Conservation (phyloP, 2,888 invertebrate genomes). For the Xanthorhoe spadicearia region DNA sequence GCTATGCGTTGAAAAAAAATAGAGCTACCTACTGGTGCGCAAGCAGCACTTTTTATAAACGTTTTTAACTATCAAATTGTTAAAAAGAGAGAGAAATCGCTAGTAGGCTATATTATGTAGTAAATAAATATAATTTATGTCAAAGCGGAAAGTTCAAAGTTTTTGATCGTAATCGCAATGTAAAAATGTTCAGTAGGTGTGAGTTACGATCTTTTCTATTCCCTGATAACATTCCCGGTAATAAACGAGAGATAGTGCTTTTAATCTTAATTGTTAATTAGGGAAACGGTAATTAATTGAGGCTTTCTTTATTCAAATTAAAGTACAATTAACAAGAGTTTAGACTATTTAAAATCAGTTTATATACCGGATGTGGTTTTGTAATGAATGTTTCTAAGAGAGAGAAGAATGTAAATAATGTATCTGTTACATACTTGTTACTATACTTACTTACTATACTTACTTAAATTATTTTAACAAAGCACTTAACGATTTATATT, state of each 20-base stretch:
- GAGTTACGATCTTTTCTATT: conserved; percentile 22
- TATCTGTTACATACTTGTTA: too few relatives aligned
- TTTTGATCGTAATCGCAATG: background rate
- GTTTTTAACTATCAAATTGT: too few relatives aligned
- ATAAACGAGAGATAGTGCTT: conserved; percentile 25
- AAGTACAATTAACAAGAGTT: conserved; percentile 23
- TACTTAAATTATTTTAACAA: too few relatives aligned
- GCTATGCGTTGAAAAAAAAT: too few relatives aligned
- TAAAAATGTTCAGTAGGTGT: conserved; percentile 2
- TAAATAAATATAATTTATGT: background rate
- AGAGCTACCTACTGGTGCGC: too few relatives aligned
- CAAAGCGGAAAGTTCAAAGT: background rate
- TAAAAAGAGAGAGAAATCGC: too few relatives aligned
- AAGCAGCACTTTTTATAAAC: too few relatives aligned
- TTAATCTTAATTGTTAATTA: conserved; percentile 33
- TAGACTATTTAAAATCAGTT: background rate
- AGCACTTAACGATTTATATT: too few relatives aligned
- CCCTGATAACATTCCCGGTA: conserved; percentile 20
- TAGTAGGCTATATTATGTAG: too few relatives aligned
- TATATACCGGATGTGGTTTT: background rate
- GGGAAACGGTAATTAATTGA: conserved; percentile 28
- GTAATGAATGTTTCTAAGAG: background rate
- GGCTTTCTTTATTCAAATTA: conserved; percentile 33
- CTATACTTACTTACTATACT: too few relatives aligned
- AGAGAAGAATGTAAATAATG: background rate